These are phyloP conservation scores for Crotalus tigris DNA, from an alignment of 2,113 vertebrate species.

Conservation along the genomic window DNA sequence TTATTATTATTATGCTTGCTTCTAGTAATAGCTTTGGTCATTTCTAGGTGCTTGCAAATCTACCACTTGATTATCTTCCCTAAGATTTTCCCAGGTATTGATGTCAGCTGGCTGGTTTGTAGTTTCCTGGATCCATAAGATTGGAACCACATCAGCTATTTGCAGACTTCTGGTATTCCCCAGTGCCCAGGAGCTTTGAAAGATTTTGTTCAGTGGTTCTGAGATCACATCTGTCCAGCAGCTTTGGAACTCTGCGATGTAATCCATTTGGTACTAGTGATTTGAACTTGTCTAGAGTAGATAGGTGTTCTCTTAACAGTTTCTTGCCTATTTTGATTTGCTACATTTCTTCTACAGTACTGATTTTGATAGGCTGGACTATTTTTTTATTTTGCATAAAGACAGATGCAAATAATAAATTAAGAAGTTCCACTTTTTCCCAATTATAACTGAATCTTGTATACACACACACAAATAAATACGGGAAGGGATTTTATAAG, in stretches of 20 bases:
- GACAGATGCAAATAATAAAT: too few species aligned
- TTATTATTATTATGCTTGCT: too few species aligned
- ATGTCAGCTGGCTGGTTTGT: too few species aligned
- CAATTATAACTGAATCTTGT: neutral
- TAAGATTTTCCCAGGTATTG: too few species aligned
- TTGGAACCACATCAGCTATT: neutral
- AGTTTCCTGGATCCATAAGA: neutral
- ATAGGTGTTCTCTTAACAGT: neutral
- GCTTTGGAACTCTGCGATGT: neutral
- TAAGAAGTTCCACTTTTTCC: too few species aligned
- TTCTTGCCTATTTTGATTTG: neutral
- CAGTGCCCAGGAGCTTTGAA: neutral
- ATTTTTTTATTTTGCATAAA: too few species aligned
- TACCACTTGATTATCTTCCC: too few species aligned
- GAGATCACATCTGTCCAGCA: neutral
- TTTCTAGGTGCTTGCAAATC: too few species aligned
- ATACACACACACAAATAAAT: neutral
- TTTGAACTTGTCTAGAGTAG: neutral
- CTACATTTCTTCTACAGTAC: neutral
- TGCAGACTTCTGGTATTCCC: neutral
- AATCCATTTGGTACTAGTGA: neutral
- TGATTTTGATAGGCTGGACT: neutral
- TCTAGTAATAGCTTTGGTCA: too few species aligned
- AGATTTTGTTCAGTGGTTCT: neutral
- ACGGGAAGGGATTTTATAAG: neutral